Conservation (phyloP, 2,888 invertebrate species). For the Kuschelorhynchus macadamiae region DNA sequence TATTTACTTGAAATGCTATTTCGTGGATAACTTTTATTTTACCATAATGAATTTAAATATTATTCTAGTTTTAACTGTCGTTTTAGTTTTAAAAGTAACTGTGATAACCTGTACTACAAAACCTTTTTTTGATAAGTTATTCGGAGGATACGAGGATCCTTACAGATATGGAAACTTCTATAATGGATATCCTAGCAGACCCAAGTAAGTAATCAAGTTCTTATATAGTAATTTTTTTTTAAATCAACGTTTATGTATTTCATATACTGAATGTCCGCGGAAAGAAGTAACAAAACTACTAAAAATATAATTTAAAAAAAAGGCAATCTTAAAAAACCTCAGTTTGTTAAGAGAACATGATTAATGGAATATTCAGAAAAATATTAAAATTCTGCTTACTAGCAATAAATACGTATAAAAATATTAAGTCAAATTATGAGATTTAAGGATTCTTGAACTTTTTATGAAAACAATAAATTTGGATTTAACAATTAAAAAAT, state of each 20-base stretch:
- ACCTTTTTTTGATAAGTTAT: conserved; percentile 40
- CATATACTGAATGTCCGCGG: no score
- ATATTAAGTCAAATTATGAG: no score
- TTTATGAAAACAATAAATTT: no score
- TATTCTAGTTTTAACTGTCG: neutral
- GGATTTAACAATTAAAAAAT: no score
- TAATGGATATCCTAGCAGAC: conserved; percentile 17
- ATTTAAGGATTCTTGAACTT: no score
- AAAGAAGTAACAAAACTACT: no score
- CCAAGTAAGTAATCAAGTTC: conserved; percentile 33
- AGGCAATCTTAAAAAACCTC: neutral
- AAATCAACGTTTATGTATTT: no score
- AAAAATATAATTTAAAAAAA: neutral
- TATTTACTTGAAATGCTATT: neutral
- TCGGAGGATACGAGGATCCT: conserved; percentile 33
- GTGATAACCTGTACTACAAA: neutral
- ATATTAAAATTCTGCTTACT: neutral
- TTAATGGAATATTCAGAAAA: neutral
- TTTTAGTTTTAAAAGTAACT: conserved; percentile 3
- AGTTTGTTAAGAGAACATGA: neutral
- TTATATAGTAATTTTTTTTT: neutral
- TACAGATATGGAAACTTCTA: conserved; percentile 22
- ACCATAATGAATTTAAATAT: conserved; percentile 8
- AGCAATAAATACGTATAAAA: no score
- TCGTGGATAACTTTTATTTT: neutral